Evolutionary conservation across 2,797 vertebrate species (phyloP).

Genomic region (Phataginus tetradactyla): DNA sequence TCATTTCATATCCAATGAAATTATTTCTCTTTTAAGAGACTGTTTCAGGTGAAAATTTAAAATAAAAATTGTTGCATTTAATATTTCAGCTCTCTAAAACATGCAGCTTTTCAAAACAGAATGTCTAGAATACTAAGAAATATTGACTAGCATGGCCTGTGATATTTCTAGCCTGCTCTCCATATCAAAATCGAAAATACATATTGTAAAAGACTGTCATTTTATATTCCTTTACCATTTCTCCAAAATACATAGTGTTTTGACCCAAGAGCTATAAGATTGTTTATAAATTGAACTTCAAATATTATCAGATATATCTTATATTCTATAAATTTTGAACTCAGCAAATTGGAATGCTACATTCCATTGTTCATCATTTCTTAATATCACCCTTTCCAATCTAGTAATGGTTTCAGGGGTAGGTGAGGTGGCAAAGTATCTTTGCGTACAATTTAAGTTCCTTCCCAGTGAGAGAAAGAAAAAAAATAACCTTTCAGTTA

Average conservation of each 20-base stretch:
- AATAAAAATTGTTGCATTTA: constrained; percentile 22
- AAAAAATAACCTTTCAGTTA: background rate
- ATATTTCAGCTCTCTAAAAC: background rate
- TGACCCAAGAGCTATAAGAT: background rate
- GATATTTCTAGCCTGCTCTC: background rate
- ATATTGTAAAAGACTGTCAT: background rate
- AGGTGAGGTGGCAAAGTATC: background rate
- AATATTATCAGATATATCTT: background rate
- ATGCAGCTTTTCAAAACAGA: background rate
- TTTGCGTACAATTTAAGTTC: constrained; percentile 31
- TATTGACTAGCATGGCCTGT: background rate
- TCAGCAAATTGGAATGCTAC: background rate
- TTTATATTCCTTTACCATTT: constrained; percentile 14
- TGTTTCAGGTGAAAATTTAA: background rate
- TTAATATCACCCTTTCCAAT: background rate
- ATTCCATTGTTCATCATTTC: background rate
- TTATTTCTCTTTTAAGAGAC: background rate
- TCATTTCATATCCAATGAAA: background rate
- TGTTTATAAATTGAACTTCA: background rate
- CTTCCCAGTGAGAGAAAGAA: background rate
- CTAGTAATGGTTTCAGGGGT: background rate
- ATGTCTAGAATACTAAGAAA: background rate
- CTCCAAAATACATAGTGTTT: background rate
- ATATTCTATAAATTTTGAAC: background rate
- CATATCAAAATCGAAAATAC: background rate